Evolutionary conservation across 2,888 invertebrate species (phyloP).

Genomic region (Pyrgus malvae): DNA sequence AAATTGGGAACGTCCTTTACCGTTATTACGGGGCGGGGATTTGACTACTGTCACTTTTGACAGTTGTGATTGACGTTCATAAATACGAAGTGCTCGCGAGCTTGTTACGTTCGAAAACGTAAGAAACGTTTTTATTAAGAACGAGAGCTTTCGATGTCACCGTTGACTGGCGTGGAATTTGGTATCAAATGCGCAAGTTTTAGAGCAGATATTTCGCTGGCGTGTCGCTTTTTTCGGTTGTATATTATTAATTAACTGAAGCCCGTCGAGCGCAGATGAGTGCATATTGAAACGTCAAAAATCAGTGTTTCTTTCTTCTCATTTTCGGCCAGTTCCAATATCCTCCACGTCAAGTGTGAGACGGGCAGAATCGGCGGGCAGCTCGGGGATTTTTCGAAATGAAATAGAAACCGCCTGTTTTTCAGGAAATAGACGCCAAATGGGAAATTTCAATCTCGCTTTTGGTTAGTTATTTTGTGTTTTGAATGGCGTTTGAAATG

Average conservation of each 20-base stretch:
- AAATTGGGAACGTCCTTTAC: conserved; percentile 73
- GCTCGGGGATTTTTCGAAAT: conserved; percentile 58
- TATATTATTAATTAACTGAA: conserved; percentile 59
- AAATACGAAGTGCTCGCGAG: conserved; percentile 68
- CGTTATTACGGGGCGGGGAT: conserved; percentile 73
- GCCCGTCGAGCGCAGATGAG: conserved; percentile 58
- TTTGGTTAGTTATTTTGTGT: conserved; percentile 58
- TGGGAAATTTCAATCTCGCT: conserved; percentile 72
- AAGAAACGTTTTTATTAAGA: conserved; percentile 64
- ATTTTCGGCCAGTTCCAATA: conserved; percentile 75
- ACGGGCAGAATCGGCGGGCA: conserved; percentile 56
- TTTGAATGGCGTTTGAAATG: conserved; percentile 35
- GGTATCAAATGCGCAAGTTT: conserved; percentile 32
- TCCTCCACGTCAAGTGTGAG: conserved; percentile 69
- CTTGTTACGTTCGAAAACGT: conserved; percentile 63
- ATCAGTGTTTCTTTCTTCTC: conserved; percentile 75
- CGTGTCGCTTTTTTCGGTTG: conserved; percentile 37
- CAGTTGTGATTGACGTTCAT: conserved; percentile 78
- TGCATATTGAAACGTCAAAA: conserved; percentile 80
- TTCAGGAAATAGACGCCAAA: conserved; percentile 72
- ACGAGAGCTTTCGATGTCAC: conserved; percentile 57
- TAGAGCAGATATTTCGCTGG: conserved; percentile 42
- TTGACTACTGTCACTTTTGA: conserved; percentile 78
- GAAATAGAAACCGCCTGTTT: conserved; percentile 71
- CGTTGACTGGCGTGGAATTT: conserved; percentile 29